A percentile compares a stretch with the other conserved stretches of the same genome.
Evolutionary conservation across 2,113 vertebrate genomes (phyloP).

Genomic region (Mixornis gularis): DNA sequence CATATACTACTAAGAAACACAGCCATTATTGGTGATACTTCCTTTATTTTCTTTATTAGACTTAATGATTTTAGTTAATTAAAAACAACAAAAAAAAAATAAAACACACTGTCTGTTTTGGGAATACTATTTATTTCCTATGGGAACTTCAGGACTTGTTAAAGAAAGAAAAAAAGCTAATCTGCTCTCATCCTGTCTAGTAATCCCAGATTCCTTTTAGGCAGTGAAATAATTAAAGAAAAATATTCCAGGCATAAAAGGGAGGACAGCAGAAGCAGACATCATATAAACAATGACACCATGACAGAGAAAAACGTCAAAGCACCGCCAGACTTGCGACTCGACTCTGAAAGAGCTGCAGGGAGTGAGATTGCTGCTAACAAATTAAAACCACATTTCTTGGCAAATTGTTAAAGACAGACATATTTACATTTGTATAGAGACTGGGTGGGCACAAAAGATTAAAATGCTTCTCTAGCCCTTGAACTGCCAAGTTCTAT

Average conservation of each 20-base stretch:
- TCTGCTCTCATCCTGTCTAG: conserved; percentile 64
- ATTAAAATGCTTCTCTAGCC: conserved; percentile 65
- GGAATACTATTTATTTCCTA: conserved; percentile 66
- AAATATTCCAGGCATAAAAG: conserved; percentile 64
- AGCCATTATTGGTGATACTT: conserved; percentile 46
- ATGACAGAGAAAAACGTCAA: conserved; percentile 58
- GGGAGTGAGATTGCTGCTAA: conserved; percentile 49
- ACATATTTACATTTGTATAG: conserved; percentile 76
- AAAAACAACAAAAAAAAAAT: conserved; percentile 41
- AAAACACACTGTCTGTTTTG: conserved; percentile 40
- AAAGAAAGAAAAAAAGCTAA: conserved; percentile 59
- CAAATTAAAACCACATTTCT: conserved; percentile 80
- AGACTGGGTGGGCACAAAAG: conserved; percentile 75
- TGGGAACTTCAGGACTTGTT: conserved; percentile 67
- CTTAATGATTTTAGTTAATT: conserved; percentile 57
- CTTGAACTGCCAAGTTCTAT: conserved; percentile 73
- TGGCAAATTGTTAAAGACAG: conserved; percentile 70
- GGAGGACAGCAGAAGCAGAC: conserved; percentile 60
- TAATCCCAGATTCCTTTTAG: conserved; percentile 65
- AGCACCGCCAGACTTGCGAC: conserved; percentile 51
- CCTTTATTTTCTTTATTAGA: conserved; percentile 60
- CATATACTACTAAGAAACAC: conserved; percentile 46
- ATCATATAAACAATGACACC: conserved; percentile 57
- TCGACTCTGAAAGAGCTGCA: conserved; percentile 36
- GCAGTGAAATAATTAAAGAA: conserved; percentile 65